Evolutionary conservation across 2,797 vertebrate genomes (phyloP).

Genomic region (Petrocephalus schoutedeni): DNA sequence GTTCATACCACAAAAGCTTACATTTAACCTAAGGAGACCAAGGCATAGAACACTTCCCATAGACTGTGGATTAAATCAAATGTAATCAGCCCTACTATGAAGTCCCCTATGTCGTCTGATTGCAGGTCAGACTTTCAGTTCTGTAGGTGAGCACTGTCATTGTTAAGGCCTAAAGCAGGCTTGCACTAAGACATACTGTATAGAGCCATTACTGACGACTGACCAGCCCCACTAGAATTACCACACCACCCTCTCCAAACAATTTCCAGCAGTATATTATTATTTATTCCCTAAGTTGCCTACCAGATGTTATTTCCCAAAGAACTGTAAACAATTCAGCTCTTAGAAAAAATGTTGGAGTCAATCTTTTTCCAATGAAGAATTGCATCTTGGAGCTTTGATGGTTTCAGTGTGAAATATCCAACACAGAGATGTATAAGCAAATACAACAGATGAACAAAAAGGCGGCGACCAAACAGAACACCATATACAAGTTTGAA

Average conservation of each 20-base stretch:
- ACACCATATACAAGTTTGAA: background rate
- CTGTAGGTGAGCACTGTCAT: background rate
- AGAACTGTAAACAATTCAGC: background rate
- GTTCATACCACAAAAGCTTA: background rate
- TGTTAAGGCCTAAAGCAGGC: background rate
- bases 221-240: background rate
- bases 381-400: background rate
- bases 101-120: too few relatives aligned
- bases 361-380: background rate
- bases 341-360: background rate
- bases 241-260: background rate
- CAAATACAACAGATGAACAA: background rate
- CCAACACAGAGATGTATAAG: background rate
- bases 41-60: background rate
- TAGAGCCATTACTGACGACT: background rate
- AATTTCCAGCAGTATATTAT: background rate
- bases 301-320: background rate
- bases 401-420: background rate
- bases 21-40: background rate
- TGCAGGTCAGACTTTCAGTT: background rate
- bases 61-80: background rate
- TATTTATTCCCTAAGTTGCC: background rate
- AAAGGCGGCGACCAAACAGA: background rate
- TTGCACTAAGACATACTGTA: background rate
- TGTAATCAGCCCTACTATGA: background rate